Base-by-base conservation (phyloP, 2,113 vertebrate genomes). In the Ochotona princeps region DNA sequence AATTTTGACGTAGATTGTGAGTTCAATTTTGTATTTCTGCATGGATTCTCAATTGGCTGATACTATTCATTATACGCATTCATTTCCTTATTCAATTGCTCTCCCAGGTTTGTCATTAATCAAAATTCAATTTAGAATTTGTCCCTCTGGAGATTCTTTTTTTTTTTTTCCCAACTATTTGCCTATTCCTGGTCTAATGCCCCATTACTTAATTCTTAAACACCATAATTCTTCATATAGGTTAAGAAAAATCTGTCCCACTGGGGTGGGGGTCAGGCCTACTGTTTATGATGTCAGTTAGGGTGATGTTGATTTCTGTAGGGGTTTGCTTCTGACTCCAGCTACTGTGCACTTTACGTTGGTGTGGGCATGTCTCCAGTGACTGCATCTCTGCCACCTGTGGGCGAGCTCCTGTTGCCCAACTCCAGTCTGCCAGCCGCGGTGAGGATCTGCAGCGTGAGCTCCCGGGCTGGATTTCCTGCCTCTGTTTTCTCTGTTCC, bases 161-260 rank as follows among this genome's bases (percentile, higher is more conserved):
- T 85, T 75, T 80, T 76, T 81, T 44, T 44, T 44, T 44, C n/a
- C 26, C 60, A 63, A 44, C 35, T 21, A 25, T 30, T 90, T 90
- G 17, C 15, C 47, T 66, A 25, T 47, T 12, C 2, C 7, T 75
- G 12, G 44, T 47, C 49, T 90, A 76, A 60, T n/a, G 66, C 15
- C 20, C 14, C 25, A 74, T 69, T 75, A 75, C 25, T 25, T 85
- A 79, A 74, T 74, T 81, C 51, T 86, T 90, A 66, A 90, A 73
- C 61, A 67, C 67, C 10, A 44, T 75, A 67, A 74, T 70, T 86
- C 28, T 82, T 70, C 38, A 6, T 86, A 30, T 20, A 86, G 73
- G 25, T 91, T 54, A 76, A 76, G 38, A 60, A 32, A 92, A 76
- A 57, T 57, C 54, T 57, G 14, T 57, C 7, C 54, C 54, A 14